These are phyloP conservation scores for Pachycephala philippinensis DNA, from an alignment of 2,113 vertebrate species.

Conservation along the genomic window DNA sequence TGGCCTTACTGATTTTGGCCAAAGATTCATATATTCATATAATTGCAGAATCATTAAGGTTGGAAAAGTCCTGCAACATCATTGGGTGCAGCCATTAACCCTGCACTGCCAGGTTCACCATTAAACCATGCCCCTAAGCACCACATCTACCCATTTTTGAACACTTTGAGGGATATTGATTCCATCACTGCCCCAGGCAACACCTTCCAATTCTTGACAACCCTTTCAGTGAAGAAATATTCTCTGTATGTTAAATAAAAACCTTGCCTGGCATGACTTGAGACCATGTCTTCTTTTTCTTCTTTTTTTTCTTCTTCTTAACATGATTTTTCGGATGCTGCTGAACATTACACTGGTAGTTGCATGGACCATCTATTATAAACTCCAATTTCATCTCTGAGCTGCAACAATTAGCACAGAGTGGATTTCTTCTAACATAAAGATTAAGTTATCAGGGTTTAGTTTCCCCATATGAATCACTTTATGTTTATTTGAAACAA, in stretches of 20 bases:
- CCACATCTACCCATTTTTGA: background rate
- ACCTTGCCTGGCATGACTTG: background rate
- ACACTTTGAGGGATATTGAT: background rate
- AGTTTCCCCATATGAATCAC: accelerated
- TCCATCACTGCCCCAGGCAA: accelerated
- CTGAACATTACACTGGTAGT: background rate
- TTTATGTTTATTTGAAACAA: background rate
- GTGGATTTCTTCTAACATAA: background rate
- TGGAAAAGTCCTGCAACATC: background rate
- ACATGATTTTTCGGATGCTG: background rate
- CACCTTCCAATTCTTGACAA: background rate
- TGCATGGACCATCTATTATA: background rate
- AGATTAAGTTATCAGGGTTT: background rate
- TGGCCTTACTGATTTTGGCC: background rate
- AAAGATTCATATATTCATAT: background rate
- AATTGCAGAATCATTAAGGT: background rate
- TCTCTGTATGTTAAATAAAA: background rate
- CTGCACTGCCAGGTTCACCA: background rate
- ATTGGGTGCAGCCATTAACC: background rate
- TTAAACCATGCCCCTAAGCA: background rate
- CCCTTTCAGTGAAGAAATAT: background rate
- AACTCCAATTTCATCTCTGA: background rate
- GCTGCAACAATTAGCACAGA: background rate
- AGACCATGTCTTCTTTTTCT: accelerated
- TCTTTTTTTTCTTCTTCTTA: background rate